phyloP scores from a whole-genome alignment of 2,888 invertebrate species.

The Vesta saturnalis region DNA sequence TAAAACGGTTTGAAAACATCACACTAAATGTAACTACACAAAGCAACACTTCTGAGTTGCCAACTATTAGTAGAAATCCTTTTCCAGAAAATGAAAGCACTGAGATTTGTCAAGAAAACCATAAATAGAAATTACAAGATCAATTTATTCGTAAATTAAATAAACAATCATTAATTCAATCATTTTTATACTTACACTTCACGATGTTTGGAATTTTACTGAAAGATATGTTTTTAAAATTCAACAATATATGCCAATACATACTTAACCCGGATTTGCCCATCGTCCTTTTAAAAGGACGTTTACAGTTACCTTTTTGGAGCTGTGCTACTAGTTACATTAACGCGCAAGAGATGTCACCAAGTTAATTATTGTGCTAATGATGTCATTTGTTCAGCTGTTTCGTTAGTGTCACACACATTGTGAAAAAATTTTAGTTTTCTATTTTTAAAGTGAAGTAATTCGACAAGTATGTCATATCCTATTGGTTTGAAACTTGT shows the following conservation, averaged over 20 bases:
- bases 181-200: constrained; percentile 9
- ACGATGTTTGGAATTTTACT: constrained; percentile 20
- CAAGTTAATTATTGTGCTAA: too few relatives aligned
- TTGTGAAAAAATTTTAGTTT: too few relatives aligned
- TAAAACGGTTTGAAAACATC: neutral
- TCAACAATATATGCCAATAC: constrained; percentile 15
- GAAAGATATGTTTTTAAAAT: constrained; percentile 18
- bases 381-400: too few relatives aligned
- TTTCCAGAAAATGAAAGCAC: neutral
- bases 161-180: constrained; percentile 11
- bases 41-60: neutral
- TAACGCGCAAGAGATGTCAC: too few relatives aligned
- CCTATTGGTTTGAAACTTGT: too few relatives aligned
- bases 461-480: too few relatives aligned
- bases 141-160: neutral
- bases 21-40: neutral
- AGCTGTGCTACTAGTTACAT: too few relatives aligned
- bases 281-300: too few relatives aligned
- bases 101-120: neutral
- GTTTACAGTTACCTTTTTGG: too few relatives aligned
- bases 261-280: too few relatives aligned
- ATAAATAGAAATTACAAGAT: neutral
- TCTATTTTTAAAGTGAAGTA: too few relatives aligned
- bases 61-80: neutral
- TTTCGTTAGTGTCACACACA: too few relatives aligned